These are phyloP conservation scores for Yoshiicerus persimilis DNA, from an alignment of 1,140 invertebrate species.

Conservation along the genomic window DNA sequence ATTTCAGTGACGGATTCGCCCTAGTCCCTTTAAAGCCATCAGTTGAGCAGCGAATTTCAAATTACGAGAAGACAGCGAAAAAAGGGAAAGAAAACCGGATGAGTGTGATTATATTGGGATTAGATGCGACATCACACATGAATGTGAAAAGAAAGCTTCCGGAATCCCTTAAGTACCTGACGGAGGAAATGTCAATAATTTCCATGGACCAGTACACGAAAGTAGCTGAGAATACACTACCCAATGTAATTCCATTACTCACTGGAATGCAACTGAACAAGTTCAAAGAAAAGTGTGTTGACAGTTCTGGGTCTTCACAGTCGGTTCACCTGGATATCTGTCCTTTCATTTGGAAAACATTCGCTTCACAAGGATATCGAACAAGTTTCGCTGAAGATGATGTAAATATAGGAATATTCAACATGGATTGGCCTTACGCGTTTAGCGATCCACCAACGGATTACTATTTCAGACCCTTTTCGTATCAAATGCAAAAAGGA, in stretches of 20 bases:
- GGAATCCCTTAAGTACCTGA: constrained; percentile 64
- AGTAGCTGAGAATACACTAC: constrained; percentile 60
- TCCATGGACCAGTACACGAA: constrained; percentile 77
- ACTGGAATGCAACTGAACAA: constrained; percentile 45
- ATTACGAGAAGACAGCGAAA: background rate
- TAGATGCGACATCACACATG: constrained; percentile 81
- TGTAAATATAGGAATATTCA: background rate
- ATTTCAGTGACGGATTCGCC: background rate
- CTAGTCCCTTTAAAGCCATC: background rate
- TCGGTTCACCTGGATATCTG: background rate
- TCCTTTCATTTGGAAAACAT: constrained; percentile 31
- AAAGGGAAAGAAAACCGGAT: background rate
- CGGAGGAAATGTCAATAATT: constrained; percentile 62
- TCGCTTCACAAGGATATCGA: background rate
- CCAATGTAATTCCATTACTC: constrained; percentile 53
- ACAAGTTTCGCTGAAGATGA: constrained; percentile 25
- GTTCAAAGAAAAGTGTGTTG: background rate
- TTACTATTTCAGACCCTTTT: constrained; percentile 56
- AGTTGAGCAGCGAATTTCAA: background rate
- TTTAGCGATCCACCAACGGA: constrained; percentile 51
- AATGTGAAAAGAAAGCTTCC: constrained; percentile 83
- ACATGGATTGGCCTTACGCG: background rate
- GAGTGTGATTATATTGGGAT: constrained; percentile 75
- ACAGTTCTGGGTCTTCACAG: background rate
- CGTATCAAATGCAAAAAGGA: constrained; percentile 58